phyloP scores from a whole-genome alignment of 2,113 vertebrate species.

The Myrmecobius fasciatus region DNA sequence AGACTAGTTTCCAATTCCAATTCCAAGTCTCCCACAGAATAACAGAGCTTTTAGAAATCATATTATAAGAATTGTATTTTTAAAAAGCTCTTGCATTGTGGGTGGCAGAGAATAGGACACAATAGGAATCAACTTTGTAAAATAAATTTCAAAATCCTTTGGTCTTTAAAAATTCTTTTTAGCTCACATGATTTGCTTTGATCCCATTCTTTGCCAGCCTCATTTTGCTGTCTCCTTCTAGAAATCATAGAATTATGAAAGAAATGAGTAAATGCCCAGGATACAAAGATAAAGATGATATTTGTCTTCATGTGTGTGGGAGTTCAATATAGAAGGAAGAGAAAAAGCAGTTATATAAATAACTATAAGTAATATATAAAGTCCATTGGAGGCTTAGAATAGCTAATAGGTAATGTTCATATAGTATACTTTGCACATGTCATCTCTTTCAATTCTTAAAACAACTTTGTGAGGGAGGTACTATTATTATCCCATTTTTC shows the following conservation, averaged over 20 bases:
- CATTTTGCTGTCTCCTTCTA: slow-evolving; percentile 39
- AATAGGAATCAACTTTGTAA: slow-evolving; percentile 26
- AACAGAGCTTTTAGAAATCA: neutral
- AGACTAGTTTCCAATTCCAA: neutral
- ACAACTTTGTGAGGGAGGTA: neutral
- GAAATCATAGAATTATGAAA: neutral
- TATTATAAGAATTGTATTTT: neutral
- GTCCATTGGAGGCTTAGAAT: neutral
- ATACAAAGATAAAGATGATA: neutral
- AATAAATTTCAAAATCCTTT: slow-evolving; percentile 59
- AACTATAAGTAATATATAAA: neutral
- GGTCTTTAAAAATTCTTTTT: slow-evolving; percentile 33
- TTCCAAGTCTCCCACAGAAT: neutral
- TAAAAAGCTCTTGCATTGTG: neutral
- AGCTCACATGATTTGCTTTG: slow-evolving; percentile 67
- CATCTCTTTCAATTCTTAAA: neutral
- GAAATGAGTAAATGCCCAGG: neutral
- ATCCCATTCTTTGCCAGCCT: slow-evolving; percentile 37
- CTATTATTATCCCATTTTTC: neutral
- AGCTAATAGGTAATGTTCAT: neutral
- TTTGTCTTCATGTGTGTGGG: neutral
- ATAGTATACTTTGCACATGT: neutral
- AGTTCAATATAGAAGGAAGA: neutral
- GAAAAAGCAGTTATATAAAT: neutral
- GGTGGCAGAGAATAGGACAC: slow-evolving; percentile 20